A percentile compares a stretch with the other conserved stretches of the same genome.
Conservation (phyloP, 35 echinoderm and acorn worm genomes). For the Diadema setosum region DNA sequence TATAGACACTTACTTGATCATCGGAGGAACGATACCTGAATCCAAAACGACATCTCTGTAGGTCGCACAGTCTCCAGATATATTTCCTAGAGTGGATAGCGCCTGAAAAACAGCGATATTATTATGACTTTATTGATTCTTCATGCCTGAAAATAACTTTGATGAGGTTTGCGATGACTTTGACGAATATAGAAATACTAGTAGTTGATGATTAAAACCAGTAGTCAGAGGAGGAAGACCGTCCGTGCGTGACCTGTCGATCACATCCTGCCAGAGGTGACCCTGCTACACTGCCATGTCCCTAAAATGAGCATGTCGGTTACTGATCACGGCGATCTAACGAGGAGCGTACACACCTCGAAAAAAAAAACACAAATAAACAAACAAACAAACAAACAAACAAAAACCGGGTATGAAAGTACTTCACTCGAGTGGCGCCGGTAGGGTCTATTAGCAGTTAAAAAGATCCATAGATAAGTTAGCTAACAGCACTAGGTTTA, state of each 20-base stretch:
- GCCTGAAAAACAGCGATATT: no score
- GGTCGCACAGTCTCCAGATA: neutral
- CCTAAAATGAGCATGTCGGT: neutral
- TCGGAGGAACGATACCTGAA: no score
- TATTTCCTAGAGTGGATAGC: no score
- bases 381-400: no score
- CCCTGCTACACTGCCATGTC: neutral
- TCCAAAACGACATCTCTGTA: no score
- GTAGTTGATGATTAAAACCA: neutral
- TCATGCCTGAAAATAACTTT: no score
- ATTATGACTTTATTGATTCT: no score
- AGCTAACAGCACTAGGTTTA: neutral
- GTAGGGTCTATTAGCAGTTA: neutral
- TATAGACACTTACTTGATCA: no score
- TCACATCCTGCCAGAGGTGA: neutral
- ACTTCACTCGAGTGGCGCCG: neutral
- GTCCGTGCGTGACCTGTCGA: neutral
- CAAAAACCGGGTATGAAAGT: neutral
- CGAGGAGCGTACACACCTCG: neutral
- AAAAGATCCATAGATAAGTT: neutral
- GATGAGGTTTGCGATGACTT: no score
- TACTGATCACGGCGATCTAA: neutral
- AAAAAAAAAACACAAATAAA: no score
- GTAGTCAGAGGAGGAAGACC: neutral
- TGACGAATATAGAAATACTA: no score